phyloP scores from a whole-genome alignment of 2,888 invertebrate species.

The Alsophila aescularia region DNA sequence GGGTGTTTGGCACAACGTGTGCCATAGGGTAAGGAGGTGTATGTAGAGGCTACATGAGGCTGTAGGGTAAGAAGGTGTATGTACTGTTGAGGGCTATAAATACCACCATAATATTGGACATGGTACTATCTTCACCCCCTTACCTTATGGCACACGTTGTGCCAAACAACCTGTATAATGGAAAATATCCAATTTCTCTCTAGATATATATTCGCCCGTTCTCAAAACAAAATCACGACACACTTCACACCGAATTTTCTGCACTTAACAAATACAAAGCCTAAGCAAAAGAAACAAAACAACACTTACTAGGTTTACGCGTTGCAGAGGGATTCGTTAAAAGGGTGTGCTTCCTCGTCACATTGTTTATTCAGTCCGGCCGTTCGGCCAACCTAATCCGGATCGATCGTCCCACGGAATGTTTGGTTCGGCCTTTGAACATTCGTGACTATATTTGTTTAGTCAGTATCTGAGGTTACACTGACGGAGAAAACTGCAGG shows the following conservation, averaged over 20 bases:
- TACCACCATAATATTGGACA: too few species aligned
- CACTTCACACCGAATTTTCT: slow-evolving; percentile 27
- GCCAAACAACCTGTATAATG: too few species aligned
- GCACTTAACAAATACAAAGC: slow-evolving; percentile 41
- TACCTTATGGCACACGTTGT: too few species aligned
- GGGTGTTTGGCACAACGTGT: too few species aligned
- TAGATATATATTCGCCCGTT: neutral
- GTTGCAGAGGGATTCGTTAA: slow-evolving; percentile 75
- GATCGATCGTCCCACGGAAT: slow-evolving; percentile 69
- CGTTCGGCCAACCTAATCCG: slow-evolving; percentile 72
- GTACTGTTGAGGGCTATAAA: too few species aligned
- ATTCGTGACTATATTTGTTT: slow-evolving; percentile 12
- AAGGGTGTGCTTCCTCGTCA: slow-evolving; percentile 77
- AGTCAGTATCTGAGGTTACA: slow-evolving; percentile 12
- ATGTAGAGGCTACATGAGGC: too few species aligned
- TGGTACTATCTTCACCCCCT: too few species aligned
- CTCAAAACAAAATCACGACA: slow-evolving; percentile 12
- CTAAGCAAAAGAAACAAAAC: slow-evolving; percentile 60
- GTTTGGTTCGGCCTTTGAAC: slow-evolving; percentile 50
- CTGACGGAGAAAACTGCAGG: neutral
- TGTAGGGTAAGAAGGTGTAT: too few species aligned
- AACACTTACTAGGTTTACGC: slow-evolving; percentile 61
- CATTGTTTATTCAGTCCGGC: slow-evolving; percentile 81
- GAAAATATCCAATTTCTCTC: neutral
- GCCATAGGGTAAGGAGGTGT: too few species aligned